Conservation (phyloP, 92 coral and sea anemone species). For the Phenganax stokvisi region DNA sequence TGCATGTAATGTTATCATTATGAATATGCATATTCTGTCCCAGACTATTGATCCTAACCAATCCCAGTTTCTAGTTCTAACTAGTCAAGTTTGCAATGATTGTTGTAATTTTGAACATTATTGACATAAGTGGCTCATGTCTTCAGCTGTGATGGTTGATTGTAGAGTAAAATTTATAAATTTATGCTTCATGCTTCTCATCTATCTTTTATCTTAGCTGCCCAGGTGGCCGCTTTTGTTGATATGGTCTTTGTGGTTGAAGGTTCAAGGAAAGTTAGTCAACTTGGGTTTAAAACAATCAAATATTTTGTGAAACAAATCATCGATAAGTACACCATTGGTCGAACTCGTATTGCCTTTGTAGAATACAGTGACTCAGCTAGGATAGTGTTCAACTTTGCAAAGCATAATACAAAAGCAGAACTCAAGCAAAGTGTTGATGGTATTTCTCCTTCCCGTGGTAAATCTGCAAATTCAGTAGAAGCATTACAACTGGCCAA, state of each 20-base stretch:
- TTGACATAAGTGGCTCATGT: too few relatives aligned
- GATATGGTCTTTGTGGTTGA: conserved; percentile 65
- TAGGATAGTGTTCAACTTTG: conserved; percentile 43
- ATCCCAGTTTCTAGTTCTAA: too few relatives aligned
- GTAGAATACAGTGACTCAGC: conserved; percentile 50
- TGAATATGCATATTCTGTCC: neutral
- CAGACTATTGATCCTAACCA: too few relatives aligned
- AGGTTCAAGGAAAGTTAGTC: conserved; percentile 55
- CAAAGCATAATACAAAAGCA: conserved; percentile 44
- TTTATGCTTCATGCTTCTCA: neutral
- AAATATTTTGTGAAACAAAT: conserved; percentile 65
- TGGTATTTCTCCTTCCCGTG: conserved; percentile 47
- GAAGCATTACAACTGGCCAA: conserved; percentile 54
- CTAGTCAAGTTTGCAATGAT: too few relatives aligned
- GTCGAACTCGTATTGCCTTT: conserved; percentile 47
- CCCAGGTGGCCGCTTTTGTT: conserved; percentile 32
- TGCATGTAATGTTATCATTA: conserved; percentile 19
- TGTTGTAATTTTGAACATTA: too few relatives aligned
- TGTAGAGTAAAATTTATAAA: neutral
- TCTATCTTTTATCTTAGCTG: conserved; percentile 32
- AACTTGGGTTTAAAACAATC: conserved; percentile 46
- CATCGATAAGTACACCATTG: conserved; percentile 50
- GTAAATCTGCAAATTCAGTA: conserved; percentile 43
- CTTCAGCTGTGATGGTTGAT: too few relatives aligned
- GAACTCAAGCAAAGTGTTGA: conserved; percentile 50